phyloP scores from a whole-genome alignment of 2,113 vertebrate species.

The Lampris megalopsis region DNA sequence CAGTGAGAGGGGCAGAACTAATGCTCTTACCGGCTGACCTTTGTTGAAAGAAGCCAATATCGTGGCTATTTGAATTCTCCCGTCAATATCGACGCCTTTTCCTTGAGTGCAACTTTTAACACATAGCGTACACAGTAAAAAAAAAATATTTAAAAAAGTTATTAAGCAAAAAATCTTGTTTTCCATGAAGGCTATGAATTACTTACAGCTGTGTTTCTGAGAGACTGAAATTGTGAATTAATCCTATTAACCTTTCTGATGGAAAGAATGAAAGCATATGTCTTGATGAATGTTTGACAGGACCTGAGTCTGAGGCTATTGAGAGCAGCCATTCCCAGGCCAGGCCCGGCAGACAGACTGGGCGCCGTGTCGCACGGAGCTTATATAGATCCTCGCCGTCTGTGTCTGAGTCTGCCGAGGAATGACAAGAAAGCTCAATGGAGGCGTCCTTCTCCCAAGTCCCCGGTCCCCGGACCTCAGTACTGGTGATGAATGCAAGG shows the following conservation, averaged over 20 bases:
- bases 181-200: conserved; percentile 65
- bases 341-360: conserved; percentile 69
- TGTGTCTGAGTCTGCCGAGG: conserved; percentile 67
- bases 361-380: conserved; percentile 66
- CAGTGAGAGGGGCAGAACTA: conserved; percentile 48
- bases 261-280: conserved; percentile 74
- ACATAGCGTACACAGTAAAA: conserved; percentile 13
- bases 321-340: conserved; percentile 70
- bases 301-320: conserved; percentile 68
- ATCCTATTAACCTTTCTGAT: conserved; percentile 77
- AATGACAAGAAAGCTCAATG: conserved; percentile 80
- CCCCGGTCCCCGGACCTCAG: conserved; percentile 55
- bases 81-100: conserved; percentile 44
- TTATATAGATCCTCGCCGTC: conserved; percentile 77
- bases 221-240: conserved; percentile 74
- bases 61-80: conserved; percentile 30
- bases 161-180: conserved; percentile 55
- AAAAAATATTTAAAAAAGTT: conserved; percentile 62
- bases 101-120: conserved; percentile 39
- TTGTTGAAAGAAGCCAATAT: conserved; percentile 23
- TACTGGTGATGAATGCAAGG: conserved; percentile 72
- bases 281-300: conserved; percentile 75
- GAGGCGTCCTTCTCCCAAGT: conserved; percentile 73
- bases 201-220: conserved; percentile 72
- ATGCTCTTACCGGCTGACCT: conserved; percentile 25